Evolutionary conservation across 2,797 vertebrate genomes (phyloP).

Genomic region (Paedocypris micromegethes): DNA sequence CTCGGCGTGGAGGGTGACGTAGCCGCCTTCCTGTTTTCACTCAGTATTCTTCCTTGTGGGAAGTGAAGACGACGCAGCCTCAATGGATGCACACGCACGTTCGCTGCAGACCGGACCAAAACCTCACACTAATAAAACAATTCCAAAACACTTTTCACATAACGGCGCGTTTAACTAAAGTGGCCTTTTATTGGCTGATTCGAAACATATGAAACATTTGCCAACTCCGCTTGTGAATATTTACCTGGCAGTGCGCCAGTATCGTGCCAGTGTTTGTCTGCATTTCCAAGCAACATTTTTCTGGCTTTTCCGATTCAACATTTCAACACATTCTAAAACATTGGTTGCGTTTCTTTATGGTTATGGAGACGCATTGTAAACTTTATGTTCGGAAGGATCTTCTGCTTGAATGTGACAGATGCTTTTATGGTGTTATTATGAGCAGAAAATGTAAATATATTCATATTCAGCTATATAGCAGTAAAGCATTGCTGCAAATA

Average conservation of each 20-base stretch:
- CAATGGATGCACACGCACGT: too few species aligned
- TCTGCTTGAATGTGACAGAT: too few species aligned
- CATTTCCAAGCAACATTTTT: conserved; percentile 14
- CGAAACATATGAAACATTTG: conserved; percentile 37
- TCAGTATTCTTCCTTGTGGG: conserved; percentile 20
- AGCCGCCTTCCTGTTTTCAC: conserved; percentile 43
- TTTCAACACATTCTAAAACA: too few species aligned
- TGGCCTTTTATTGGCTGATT: conserved; percentile 28
- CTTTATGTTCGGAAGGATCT: too few species aligned
- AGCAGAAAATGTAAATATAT: too few species aligned
- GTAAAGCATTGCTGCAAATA: too few species aligned
- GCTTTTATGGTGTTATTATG: too few species aligned
- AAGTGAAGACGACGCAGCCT: too few species aligned
- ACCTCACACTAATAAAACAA: conserved; percentile 13
- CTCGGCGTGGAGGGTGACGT: conserved; percentile 39
- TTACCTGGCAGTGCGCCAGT: conserved; percentile 24
- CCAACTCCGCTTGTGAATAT: conserved; percentile 15
- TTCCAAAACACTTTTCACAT: conserved; percentile 30
- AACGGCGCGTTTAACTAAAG: conserved; percentile 36
- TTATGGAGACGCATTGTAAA: too few species aligned
- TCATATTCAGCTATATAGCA: too few species aligned
- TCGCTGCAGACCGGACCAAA: conserved; percentile 2
- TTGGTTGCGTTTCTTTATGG: too few species aligned
- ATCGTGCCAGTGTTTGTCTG: conserved; percentile 30
- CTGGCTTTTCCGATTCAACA: background rate